Evolutionary conservation across 2,113 vertebrate species (phyloP).

Genomic region (Ancistrus triradiatus): DNA sequence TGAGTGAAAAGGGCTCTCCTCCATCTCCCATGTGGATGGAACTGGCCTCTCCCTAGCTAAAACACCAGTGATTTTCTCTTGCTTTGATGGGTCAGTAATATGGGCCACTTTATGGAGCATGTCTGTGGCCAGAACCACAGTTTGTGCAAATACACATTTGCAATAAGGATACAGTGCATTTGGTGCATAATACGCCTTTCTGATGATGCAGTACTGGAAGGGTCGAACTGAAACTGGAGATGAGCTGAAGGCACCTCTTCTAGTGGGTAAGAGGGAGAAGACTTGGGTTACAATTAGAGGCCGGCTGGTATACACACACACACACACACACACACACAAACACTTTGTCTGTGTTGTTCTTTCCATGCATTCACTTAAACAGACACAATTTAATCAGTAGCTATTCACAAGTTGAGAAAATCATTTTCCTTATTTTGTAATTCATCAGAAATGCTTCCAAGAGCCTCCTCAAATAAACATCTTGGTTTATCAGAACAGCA

Average conservation of each 20-base stretch:
- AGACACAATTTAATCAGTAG: not conserved
- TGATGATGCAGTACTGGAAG: constrained; percentile 39
- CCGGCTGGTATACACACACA: constrained; percentile 19
- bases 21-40: constrained; percentile 54
- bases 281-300: constrained; percentile 50
- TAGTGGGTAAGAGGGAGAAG: constrained; percentile 31
- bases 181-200: not conserved
- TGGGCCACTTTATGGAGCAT: not conserved
- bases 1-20: constrained; percentile 53
- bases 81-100: constrained; percentile 43
- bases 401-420: too few relatives aligned
- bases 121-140: not conserved
- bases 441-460: too few relatives aligned
- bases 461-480: too few relatives aligned
- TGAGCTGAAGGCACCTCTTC: constrained; percentile 37
- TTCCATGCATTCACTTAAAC: not conserved
- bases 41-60: constrained; percentile 50
- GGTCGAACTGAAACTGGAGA: constrained; percentile 67
- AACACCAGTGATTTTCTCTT: constrained; percentile 55
- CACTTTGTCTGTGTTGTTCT: not conserved
- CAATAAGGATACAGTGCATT: not conserved
- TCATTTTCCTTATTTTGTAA: too few relatives aligned
- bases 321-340: constrained; percentile 5
- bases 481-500: too few relatives aligned
- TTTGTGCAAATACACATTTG: not conserved